Evolutionary conservation across 2,888 invertebrate genomes (phyloP), one percentile per base, ranked within the genome.

Genomic region (Acholoe squamosa): DNA sequence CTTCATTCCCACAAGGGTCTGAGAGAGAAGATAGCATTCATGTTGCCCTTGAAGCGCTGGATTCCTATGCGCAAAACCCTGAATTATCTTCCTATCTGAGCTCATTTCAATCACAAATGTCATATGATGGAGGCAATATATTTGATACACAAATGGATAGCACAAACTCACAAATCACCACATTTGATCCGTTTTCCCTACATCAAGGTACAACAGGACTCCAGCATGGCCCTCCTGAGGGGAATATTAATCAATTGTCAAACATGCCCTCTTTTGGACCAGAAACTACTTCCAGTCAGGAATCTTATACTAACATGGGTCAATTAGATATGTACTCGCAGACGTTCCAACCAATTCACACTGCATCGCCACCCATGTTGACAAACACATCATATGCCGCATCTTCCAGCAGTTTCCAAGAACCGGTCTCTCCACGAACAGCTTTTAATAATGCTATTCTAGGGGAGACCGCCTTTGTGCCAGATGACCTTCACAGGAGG

Each of bases 41-140:
- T 56, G n/a, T 54, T 16, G 91, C 91, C 12, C 25, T 91, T 51
- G 89, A 88, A 25, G 91, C 91, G 12, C 84, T 91, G 19, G 90
- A 90, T 51, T 89, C 90, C 10, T 91, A 91, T 61, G 91, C 89
- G 14, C 43, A 43, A 3, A 91, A 34, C 28, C 84, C 43, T 1
- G 43, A 84, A n/a, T 43, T 84, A 25, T 25, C 33, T 25, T 28
- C 22, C 22, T 34, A 84, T 51, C 16, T 51, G 0, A 51, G 84
- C 43, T 34, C 84, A 33, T 84, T 84, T 84, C 43, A 84, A n/a
- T 1, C 84, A 19, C 43, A 22, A 3, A 10, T 16, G n/a, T 84
- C 84, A 14, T 84, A 34, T 25, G 84, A 51, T 43, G 22, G 43
- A 14, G 33, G 51, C 43, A 84, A 34, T 43, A 34, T 84, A 10